Evolutionary conservation across 2,113 vertebrate genomes (phyloP), one percentile per base, ranked within the genome.

Genomic region (Brienomyrus brachyistius): DNA sequence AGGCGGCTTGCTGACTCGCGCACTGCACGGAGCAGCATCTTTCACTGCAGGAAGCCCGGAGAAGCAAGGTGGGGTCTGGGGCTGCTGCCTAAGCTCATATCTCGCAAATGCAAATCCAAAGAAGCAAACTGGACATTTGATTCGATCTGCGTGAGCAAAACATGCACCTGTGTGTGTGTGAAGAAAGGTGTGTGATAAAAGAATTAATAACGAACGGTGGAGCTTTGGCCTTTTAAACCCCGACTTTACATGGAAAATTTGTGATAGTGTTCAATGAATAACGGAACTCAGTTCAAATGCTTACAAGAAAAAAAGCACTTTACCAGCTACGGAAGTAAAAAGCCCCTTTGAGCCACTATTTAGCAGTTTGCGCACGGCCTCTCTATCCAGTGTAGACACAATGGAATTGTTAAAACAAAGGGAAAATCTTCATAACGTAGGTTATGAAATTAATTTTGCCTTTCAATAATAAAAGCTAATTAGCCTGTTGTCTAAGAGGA

Each of bases 391-490:
- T 52, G 50, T 40, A 52, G 27, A 40, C 35, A 90, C 86, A 80
- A 56, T 88, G 85, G 62, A 87, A 87, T 23, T 74, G 80, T 74
- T 21, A 35, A 43, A 45, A 19, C 21, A 50, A 35, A 47, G 19
- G 50, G n/a, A n/a, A 56, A 80, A n/a, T 56, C 21, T 88, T 54
- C 89, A 90, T 77, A 80, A 45, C 31, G 7, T 66, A 88, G 13
- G 59, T 82, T 54, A 80, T 90, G 74, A 88, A 43, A 90, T 90
- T 88, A 31, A 77, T 80, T 51, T 87, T 87, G 21, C 70, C 85
- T 90, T 86, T 90, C 52, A 90, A 86, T 86, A 74, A 66, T 56
- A 70, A 90, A 70, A 35, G 89, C 59, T 52, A 74, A 90, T 90
- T 43, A 27, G 45, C 50, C 74, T 35, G 74, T 59, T 56, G 89